These are phyloP conservation scores for Zoroaster sp. DNA, from an alignment of 53 echinoderm and acorn worm species.

Conservation along the genomic window DNA sequence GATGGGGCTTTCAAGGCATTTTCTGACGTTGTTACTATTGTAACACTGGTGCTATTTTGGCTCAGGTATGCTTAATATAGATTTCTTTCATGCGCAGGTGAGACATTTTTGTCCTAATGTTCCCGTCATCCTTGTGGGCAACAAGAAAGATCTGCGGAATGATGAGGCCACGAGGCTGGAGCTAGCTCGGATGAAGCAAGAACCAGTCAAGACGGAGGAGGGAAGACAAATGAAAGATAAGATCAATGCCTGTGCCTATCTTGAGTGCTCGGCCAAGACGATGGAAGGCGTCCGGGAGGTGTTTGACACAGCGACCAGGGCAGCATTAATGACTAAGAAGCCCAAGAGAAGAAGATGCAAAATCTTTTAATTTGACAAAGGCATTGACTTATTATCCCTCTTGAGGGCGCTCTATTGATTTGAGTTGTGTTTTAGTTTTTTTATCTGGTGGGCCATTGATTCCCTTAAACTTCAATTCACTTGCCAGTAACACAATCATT, in stretches of 20 bases:
- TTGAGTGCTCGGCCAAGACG: conserved; percentile 95
- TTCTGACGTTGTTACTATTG: too few species aligned
- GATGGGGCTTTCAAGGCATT: neutral
- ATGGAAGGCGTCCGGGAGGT: conserved; percentile 96
- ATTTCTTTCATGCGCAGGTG: conserved; percentile 47
- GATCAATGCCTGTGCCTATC: conserved; percentile 79
- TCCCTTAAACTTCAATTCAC: neutral
- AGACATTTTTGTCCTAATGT: conserved; percentile 96
- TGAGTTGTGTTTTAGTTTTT: neutral
- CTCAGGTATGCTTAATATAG: neutral
- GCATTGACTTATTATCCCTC: neutral
- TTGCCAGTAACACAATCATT: neutral
- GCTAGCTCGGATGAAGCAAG: conserved; percentile 89
- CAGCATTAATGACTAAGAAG: conserved; percentile 87
- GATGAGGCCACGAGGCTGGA: conserved; percentile 81
- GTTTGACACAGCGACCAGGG: conserved; percentile 89
- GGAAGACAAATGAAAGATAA: conserved; percentile 85
- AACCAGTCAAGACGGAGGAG: conserved; percentile 88
- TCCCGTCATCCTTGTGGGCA: conserved; percentile 88
- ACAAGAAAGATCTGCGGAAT: conserved; percentile 92
- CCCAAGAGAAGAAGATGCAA: conserved; percentile 70
- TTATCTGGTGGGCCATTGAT: neutral
- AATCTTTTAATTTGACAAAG: conserved; percentile 44
- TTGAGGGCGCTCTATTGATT: neutral
- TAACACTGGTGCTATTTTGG: too few species aligned